These are phyloP conservation scores for Stegana nigrithorax DNA, from an alignment of 2,888 invertebrate species.

Conservation along the genomic window DNA sequence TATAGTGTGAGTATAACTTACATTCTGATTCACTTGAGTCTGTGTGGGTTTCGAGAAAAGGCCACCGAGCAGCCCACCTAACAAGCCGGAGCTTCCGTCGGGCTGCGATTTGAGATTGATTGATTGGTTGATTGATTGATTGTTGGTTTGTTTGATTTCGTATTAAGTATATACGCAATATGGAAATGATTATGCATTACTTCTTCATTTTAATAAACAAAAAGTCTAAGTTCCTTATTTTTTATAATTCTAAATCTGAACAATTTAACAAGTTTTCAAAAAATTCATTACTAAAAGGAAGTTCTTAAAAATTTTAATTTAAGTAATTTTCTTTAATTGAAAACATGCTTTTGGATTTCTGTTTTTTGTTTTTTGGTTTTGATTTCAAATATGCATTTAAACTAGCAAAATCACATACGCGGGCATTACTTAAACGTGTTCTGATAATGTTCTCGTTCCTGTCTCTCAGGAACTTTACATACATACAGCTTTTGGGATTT, in stretches of 20 bases:
- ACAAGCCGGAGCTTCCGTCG: slow-evolving; percentile 66
- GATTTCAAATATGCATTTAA: slow-evolving; percentile 3
- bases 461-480: slow-evolving; percentile 45
- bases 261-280: slow-evolving; percentile 36
- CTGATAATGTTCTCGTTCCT: background rate
- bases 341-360: slow-evolving; percentile 52
- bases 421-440: slow-evolving; percentile 33
- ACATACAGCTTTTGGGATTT: slow-evolving; percentile 46
- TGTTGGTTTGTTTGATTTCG: too few relatives aligned
- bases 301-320: slow-evolving; percentile 32
- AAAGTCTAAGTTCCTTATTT: slow-evolving; percentile 33
- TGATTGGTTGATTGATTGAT: slow-evolving; percentile 12
- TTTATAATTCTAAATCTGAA: slow-evolving; percentile 32
- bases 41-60: slow-evolving; percentile 67
- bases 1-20: slow-evolving; percentile 54
- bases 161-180: slow-evolving; percentile 53
- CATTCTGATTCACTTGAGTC: slow-evolving; percentile 66
- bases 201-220: slow-evolving; percentile 44
- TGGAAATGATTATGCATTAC: slow-evolving; percentile 60
- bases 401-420: slow-evolving; percentile 34
- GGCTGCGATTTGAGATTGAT: slow-evolving; percentile 51
- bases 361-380: too few relatives aligned
- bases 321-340: slow-evolving; percentile 33
- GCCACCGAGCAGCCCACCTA: slow-evolving; percentile 68
- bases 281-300: slow-evolving; percentile 29